Evolutionary conservation across 2,797 vertebrate species (phyloP), one percentile per base, ranked within the genome.

Genomic region (Sebastes cheni): DNA sequence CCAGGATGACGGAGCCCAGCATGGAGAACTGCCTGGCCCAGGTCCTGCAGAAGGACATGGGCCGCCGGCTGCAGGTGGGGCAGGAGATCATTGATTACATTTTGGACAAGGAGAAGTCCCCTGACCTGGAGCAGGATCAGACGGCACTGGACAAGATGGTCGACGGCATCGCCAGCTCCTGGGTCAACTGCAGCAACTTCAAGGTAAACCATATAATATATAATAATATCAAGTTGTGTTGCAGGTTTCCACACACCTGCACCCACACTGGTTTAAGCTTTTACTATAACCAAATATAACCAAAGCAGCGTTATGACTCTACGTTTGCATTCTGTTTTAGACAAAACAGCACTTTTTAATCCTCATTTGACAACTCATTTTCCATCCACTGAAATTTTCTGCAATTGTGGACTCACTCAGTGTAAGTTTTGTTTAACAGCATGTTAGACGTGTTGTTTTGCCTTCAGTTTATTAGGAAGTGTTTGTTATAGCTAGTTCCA

Each of bases 151-250:
- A 99, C 95, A 98, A 97, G 92, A 97, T 99, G 96, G 97, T 99
- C 36, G 99, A 99, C 69, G 97, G 97, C 85, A 96, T 99, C 18
- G 97, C 98, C 88, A 97, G 96, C 81, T 97, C 97, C 74, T 99
- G 98, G 99, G 98, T 99, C 76, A 99, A 99, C 95, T 99, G 96
- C 86, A 99, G 98, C 95, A 98, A 99, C 96, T 99, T 99, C 39
- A 99, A 99, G 97, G 99, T 99, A 96, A 97, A 25, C 1, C 1
- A 50, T 50, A 20, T 50, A 50, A 50, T 50, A 0, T 50, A 50
- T 18, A 50, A 50, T 8, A 50, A 50, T 50, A 20, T 8, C 16
- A 50, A 25, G 56, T 11, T 46, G 36, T n/a, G 29, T 29, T 29
- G n/a, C 8, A 23, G 65, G 18, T 22, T 67, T 25, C 25, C 64